Evolutionary conservation across 2,888 invertebrate genomes (phyloP).

Genomic region (Phrixothrix hirtus): DNA sequence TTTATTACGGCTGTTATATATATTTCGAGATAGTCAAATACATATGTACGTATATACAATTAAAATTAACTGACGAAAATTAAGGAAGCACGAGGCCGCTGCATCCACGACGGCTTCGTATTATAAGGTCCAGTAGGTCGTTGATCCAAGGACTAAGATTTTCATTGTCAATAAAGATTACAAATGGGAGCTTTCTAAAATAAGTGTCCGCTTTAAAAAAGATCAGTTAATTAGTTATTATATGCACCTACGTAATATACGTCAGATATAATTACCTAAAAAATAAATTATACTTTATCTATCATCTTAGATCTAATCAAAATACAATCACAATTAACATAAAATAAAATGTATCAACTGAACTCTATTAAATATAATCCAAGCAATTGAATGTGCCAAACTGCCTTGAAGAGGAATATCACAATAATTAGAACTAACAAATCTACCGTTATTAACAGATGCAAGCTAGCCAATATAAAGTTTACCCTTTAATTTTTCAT

Average conservation of each 20-base stretch:
- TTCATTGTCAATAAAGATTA: constrained; percentile 22
- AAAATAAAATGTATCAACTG: background rate
- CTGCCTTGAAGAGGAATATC: background rate
- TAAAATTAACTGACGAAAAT: constrained; percentile 12
- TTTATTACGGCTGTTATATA: constrained; percentile 11
- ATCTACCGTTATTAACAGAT: background rate
- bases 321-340: background rate
- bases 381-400: background rate
- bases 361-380: background rate
- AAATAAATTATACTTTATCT: constrained; percentile 20
- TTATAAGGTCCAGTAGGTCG: too few relatives aligned
- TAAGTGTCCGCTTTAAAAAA: constrained; percentile 15
- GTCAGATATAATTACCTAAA: constrained; percentile 23
- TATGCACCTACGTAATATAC: constrained; percentile 21
- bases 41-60: background rate
- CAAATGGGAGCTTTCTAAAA: constrained; percentile 18
- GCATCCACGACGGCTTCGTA: constrained; percentile 6
- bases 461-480: too few relatives aligned
- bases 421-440: background rate
- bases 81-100: constrained; percentile 7
- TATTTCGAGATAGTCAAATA: background rate
- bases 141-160: constrained; percentile 10
- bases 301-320: constrained; percentile 6
- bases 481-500: too few relatives aligned
- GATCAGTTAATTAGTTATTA: constrained; percentile 19